Evolutionary conservation across 2,113 vertebrate species (phyloP).

Genomic region (Butorides virescens): DNA sequence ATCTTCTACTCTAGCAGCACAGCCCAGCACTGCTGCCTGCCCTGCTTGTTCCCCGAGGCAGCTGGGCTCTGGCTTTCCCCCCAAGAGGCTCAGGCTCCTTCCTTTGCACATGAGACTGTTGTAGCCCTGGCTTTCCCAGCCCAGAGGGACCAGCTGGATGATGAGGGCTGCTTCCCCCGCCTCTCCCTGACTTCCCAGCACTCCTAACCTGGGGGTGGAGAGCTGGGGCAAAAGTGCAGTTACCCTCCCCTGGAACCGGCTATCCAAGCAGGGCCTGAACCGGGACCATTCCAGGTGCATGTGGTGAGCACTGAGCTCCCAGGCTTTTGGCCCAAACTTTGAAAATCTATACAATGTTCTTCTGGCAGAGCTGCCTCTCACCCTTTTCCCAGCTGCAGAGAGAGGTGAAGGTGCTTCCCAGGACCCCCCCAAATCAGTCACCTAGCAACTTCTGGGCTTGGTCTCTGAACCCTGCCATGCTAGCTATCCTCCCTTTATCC

Average conservation of each 20-base stretch:
- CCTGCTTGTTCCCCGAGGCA: neutral
- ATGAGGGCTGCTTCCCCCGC: rapidly evolving
- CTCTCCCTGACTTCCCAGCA: neutral
- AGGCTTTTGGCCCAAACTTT: neutral
- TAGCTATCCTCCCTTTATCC: constrained; percentile 61
- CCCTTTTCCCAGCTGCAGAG: neutral
- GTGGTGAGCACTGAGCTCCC: neutral
- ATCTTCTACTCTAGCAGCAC: neutral
- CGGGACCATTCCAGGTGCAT: neutral
- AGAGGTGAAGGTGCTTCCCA: neutral
- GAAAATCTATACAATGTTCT: neutral
- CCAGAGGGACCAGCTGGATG: neutral
- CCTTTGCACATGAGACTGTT: neutral
- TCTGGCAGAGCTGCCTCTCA: neutral
- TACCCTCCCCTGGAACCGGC: rapidly evolving
- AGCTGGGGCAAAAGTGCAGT: neutral
- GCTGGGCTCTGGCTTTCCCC: neutral
- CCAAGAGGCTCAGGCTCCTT: neutral
- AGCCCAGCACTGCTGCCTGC: neutral
- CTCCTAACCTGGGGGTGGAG: neutral
- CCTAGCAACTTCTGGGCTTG: neutral
- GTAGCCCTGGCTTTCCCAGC: neutral
- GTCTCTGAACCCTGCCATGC: constrained; percentile 44
- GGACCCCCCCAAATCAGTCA: neutral
- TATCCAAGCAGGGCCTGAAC: neutral